Base-by-base conservation (phyloP, 2,113 vertebrate species). In the Penelope pileata region DNA sequence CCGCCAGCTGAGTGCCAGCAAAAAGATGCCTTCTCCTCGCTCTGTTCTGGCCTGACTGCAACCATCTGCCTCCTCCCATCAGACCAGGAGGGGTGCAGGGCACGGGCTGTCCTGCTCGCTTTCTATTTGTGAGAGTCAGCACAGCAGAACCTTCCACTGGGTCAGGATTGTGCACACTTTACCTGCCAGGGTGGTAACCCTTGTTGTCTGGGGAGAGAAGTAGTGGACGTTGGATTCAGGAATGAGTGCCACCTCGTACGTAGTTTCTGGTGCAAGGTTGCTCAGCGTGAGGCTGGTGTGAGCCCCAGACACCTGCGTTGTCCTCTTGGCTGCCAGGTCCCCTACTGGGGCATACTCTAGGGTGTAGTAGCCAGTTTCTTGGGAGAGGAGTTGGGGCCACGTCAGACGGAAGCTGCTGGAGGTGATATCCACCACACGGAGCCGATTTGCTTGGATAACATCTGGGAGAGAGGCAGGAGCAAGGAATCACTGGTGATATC, bases 151-250 rank as follows among this genome's bases (percentile, higher is more conserved):
- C 7, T 17, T 36, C 9, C 32, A n/a, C 16, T 48, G 6, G 8
- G 3, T 6, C 51, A 36, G 4, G 1, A 13, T 3, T 7, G 16
- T 2, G 16, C 34, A 2, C 4, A 0, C 30, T 88, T 97, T 95
- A 99, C 99, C 99, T 97, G 98, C 91, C 80, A 98, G 97, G 0
- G 99, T 99, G 3, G 91, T 99, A 79, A 99, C 99, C 34, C 94
- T 97, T 9, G 98, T 96, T 3, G 92, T 98, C 64, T 99, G 98
- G 0, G 98, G 92, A 22, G 97, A 97, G 79, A 98, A 95, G 19
- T 95, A 93, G 30, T 88, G 97, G 45, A 97, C 45, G 27, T 99
- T 99, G 72, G 98, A 98, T 78, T 99, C 98, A 0, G 99, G 98
- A 21, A 97, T 96, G 73, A 99, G 98, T 0, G 94, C 98, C 68